These are phyloP conservation scores for Nyleta sp. DNA, from an alignment of 2,888 invertebrate species.

Conservation along the genomic window DNA sequence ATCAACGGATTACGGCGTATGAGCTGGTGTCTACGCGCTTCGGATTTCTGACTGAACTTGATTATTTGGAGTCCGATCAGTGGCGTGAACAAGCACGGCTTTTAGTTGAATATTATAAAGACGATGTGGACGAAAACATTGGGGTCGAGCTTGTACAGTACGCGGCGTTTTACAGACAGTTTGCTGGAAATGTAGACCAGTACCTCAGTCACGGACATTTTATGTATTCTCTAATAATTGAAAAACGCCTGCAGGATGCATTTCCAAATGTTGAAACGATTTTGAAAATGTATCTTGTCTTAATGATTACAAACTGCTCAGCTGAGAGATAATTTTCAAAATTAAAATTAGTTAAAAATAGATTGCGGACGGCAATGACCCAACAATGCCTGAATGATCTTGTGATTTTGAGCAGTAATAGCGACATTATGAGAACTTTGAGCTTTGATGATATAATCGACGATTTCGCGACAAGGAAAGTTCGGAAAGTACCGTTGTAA, in stretches of 20 bases:
- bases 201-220: slow-evolving; percentile 4
- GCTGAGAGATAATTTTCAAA: slow-evolving; percentile 51
- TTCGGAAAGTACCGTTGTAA: not conserved
- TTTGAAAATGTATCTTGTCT: slow-evolving; percentile 42
- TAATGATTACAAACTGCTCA: slow-evolving; percentile 54
- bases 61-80: not conserved
- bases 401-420: slow-evolving; percentile 40
- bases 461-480: slow-evolving; percentile 32
- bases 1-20: slow-evolving; percentile 12
- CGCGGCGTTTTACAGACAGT: slow-evolving; percentile 23
- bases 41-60: not conserved
- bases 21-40: not conserved
- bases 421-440: slow-evolving; percentile 35
- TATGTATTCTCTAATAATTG: slow-evolving; percentile 42
- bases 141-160: slow-evolving; percentile 28
- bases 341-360: slow-evolving; percentile 53
- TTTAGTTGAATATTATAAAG: slow-evolving; percentile 11
- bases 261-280: slow-evolving; percentile 42
- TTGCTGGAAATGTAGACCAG: not conserved
- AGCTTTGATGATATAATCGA: slow-evolving; percentile 50
- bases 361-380: slow-evolving; percentile 45
- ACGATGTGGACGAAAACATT: slow-evolving; percentile 38
- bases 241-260: slow-evolving; percentile 30
- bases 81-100: not conserved
- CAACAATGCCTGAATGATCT: slow-evolving; percentile 45